Conservation (phyloP, 1,140 invertebrate genomes). For the Thrips palmi region DNA sequence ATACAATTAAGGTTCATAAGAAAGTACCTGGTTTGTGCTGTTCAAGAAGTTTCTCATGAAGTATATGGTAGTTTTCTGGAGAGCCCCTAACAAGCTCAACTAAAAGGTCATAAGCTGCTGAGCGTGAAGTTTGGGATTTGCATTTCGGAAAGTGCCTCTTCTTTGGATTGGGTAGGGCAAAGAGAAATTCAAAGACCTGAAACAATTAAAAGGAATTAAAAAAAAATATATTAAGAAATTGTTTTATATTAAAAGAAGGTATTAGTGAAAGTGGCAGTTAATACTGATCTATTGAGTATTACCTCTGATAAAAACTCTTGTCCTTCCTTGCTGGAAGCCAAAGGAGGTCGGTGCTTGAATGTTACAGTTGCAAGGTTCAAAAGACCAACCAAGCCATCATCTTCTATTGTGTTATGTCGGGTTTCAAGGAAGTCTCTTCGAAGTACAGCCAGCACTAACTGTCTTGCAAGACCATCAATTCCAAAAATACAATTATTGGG, state of each 20-base stretch:
- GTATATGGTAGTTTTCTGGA: conserved; percentile 66
- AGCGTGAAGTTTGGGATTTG: conserved; percentile 72
- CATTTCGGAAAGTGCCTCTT: conserved; percentile 78
- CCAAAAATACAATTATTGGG: conserved; percentile 36
- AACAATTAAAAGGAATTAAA: no score
- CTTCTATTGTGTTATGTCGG: conserved; percentile 59
- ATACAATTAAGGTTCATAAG: background rate
- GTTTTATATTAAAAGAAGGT: no score
- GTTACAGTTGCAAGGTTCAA: conserved; percentile 69
- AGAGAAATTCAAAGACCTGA: conserved; percentile 70
- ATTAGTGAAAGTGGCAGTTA: background rate
- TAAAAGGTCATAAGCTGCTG: conserved; percentile 75
- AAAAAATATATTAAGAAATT: conserved; percentile 8
- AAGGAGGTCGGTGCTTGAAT: conserved; percentile 71
- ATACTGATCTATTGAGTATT: conserved; percentile 10
- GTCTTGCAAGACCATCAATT: conserved; percentile 53
- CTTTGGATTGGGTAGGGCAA: conserved; percentile 69
- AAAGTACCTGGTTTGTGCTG: conserved; percentile 63
- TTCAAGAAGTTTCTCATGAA: conserved; percentile 61
- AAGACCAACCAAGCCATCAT: conserved; percentile 80
- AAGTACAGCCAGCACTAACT: conserved; percentile 53
- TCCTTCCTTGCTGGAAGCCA: conserved; percentile 62
- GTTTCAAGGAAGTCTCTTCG: conserved; percentile 65
- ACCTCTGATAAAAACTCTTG: conserved; percentile 48
- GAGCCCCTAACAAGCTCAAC: conserved; percentile 70